Evolutionary conservation across 2,797 vertebrate species (phyloP).

Genomic region (Dryobates pubescens): DNA sequence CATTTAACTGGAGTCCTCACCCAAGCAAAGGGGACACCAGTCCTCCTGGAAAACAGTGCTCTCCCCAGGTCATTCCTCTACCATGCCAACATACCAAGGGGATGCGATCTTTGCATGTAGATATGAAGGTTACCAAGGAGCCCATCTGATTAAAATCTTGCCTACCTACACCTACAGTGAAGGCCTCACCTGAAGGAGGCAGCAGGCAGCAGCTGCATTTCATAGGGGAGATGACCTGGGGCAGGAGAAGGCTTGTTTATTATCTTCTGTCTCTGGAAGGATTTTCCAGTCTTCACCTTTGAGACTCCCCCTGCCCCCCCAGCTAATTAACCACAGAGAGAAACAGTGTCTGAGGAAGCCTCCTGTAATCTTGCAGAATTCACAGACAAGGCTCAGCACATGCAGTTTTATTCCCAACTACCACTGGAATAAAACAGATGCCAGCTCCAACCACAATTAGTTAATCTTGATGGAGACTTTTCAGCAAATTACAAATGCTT

Average conservation of each 20-base stretch:
- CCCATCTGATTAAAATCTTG: background rate
- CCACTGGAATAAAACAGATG: background rate
- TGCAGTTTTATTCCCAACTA: background rate
- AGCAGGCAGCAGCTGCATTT: background rate
- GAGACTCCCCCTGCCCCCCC: background rate
- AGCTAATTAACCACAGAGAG: background rate
- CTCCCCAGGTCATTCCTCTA: background rate
- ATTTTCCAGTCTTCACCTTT: background rate
- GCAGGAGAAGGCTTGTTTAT: background rate
- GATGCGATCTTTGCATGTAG: fast-evolving
- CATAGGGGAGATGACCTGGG: background rate
- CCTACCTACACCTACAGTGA: background rate
- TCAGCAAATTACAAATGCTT: conserved; percentile 16
- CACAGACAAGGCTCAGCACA: background rate
- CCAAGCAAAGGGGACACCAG: fast-evolving
- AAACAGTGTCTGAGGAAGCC: background rate
- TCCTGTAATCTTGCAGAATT: background rate
- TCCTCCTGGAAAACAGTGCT: fast-evolving
- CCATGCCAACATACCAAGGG: fast-evolving
- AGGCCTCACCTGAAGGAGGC: background rate
- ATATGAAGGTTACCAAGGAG: fast-evolving
- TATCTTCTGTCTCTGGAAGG: background rate
- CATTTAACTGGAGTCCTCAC: background rate
- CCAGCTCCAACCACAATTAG: background rate
- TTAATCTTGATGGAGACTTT: background rate